Evolutionary conservation across 2,888 invertebrate species (phyloP).

Genomic region (Tetrapedia diversipes): DNA sequence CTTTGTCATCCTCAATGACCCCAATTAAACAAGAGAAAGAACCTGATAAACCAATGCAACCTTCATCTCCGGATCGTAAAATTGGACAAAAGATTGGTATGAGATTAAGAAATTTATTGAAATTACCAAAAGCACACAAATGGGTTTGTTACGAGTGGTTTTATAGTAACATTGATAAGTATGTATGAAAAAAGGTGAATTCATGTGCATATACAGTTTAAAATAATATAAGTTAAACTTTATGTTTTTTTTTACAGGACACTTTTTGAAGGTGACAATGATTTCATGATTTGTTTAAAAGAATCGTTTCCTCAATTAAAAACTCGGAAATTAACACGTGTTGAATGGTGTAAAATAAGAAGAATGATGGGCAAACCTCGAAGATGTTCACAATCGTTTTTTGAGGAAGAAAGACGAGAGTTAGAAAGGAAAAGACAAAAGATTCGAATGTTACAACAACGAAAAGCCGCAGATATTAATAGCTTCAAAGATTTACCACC

Average conservation of each 20-base stretch:
- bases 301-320: constrained; percentile 97
- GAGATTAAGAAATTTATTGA: constrained; percentile 94
- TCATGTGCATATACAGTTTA: constrained; percentile 1
- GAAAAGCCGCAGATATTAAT: constrained; percentile 91
- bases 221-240: constrained; percentile 10
- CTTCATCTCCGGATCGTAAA: constrained; percentile 89
- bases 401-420: constrained; percentile 96
- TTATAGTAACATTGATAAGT: constrained; percentile 97
- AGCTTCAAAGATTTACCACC: constrained; percentile 93
- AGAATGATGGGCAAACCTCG: constrained; percentile 98
- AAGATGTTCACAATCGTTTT: constrained; percentile 96
- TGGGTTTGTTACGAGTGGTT: constrained; percentile 99
- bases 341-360: constrained; percentile 98
- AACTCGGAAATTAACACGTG: constrained; percentile 91
- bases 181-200: constrained; percentile 73
- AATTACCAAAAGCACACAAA: constrained; percentile 98
- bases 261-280: constrained; percentile 97
- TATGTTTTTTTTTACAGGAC: constrained; percentile 84
- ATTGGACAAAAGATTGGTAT: constrained; percentile 95
- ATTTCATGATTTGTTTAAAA: constrained; percentile 95
- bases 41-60: constrained; percentile 75
- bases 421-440: constrained; percentile 95
- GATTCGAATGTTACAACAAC: constrained; percentile 95
- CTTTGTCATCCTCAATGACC: constrained; percentile 74
- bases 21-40: constrained; percentile 80